Base-by-base conservation (phyloP, 1,140 invertebrate genomes). In the Mamestra configurata region DNA sequence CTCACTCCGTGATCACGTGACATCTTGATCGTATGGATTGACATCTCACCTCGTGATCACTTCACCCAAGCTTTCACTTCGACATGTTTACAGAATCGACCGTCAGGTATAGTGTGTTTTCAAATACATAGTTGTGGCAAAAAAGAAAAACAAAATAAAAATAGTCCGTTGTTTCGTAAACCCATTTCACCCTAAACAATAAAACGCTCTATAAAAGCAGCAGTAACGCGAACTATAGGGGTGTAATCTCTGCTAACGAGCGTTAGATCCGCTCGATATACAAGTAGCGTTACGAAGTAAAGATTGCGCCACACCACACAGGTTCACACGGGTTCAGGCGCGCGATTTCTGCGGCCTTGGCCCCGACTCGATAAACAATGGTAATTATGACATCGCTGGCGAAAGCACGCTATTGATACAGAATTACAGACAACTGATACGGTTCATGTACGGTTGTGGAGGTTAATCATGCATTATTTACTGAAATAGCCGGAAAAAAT, bases 301-400 rank as follows among this genome's bases (percentile, higher is more conserved):
- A 68, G 83, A 88, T 91, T 92, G 89, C 88, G 84, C 82, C 86
- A 92, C 82, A 1, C 43, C 4, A 4, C 27, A 59, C 64, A 88
- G 72, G 90, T 92, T 93, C 89, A 90, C 87, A 91, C 84, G 87
- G 87, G 90, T 92, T 92, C 90, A 92, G 84, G 46, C 64, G 71
- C 75, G 82, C 87, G 87, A 88, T 90, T 88, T 86, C 80, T 70
- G 27, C 85, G 89, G 88, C 90, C 91, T 92, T 92, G 91, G 88
- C 91, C 90, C 85, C 89, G 46, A 79, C 49, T 18, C 82, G 81
- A 86, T 88, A 88, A 84, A 92, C 89, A 92, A 90, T 90, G 78
- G 82, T 66, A 80, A 85, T 92, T 92, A 89, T 84, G 88, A 90
- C 90, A 92, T 82, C 77, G 37, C 15, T 37, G 72, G 76, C 68